These are phyloP conservation scores for Stenopsyche tienmushanensis DNA, from an alignment of 1,140 invertebrate species.

Conservation along the genomic window DNA sequence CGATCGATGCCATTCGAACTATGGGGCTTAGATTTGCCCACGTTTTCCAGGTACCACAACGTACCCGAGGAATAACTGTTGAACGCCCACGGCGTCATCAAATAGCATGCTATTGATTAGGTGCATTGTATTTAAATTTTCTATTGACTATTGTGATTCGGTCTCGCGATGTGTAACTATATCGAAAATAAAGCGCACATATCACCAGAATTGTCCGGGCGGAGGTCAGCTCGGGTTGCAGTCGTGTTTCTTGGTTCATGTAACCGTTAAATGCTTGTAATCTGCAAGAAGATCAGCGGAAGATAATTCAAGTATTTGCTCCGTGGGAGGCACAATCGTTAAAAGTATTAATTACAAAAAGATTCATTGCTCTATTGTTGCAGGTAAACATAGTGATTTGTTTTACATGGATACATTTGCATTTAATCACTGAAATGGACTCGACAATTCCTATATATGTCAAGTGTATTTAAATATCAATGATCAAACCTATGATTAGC, in stretches of 20 bases:
- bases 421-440: too few relatives aligned
- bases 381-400: too few relatives aligned
- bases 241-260: too few relatives aligned
- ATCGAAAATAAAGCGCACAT: too few relatives aligned
- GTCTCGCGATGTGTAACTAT: not conserved
- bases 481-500: too few relatives aligned
- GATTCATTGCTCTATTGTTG: too few relatives aligned
- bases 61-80: not conserved
- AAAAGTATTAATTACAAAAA: too few relatives aligned
- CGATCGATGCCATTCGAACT: not conserved
- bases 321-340: not conserved
- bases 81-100: constrained; percentile 7
- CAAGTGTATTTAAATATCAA: too few relatives aligned
- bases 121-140: constrained; percentile 14
- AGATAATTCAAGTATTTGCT: not conserved
- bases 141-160: constrained; percentile 7
- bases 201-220: too few relatives aligned
- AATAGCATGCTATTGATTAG: constrained; percentile 6
- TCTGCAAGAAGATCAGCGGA: not conserved
- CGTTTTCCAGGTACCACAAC: not conserved
- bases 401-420: too few relatives aligned
- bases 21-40: not conserved
- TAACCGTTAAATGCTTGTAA: not conserved
- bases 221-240: too few relatives aligned
- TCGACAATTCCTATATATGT: too few relatives aligned